phyloP scores from a whole-genome alignment of 2,797 vertebrate genomes.

The Malurus splendens region DNA sequence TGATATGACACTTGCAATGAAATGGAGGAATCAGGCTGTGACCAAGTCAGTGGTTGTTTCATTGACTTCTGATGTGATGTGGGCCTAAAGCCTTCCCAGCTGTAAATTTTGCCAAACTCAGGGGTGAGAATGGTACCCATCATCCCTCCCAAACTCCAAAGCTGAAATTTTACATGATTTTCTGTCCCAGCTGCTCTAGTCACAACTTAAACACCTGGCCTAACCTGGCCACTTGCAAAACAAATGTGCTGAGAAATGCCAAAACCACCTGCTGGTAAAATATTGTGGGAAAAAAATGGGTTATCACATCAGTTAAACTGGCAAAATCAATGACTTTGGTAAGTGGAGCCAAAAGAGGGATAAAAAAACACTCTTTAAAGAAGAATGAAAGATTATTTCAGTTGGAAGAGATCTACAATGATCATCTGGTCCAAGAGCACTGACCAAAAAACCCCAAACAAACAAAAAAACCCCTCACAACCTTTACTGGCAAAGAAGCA shows the following conservation, averaged over 20 bases:
- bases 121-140: neutral
- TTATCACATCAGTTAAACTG: neutral
- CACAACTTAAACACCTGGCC: neutral
- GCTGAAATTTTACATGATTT: neutral
- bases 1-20: neutral
- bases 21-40: neutral
- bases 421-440: neutral
- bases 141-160: neutral
- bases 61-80: neutral
- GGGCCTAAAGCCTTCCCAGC: neutral
- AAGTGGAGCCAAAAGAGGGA: neutral
- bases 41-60: neutral
- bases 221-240: neutral
- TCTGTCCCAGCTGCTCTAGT: neutral
- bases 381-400: neutral
- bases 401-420: neutral
- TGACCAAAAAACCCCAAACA: neutral
- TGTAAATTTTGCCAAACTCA: neutral
- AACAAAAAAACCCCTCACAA: neutral
- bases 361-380: fast-evolving
- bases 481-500: neutral
- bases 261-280: neutral
- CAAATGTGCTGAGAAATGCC: neutral
- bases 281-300: neutral
- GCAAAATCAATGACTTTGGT: neutral